phyloP scores from a whole-genome alignment of 2,888 invertebrate species.

The Omphaloscelis lunosa region DNA sequence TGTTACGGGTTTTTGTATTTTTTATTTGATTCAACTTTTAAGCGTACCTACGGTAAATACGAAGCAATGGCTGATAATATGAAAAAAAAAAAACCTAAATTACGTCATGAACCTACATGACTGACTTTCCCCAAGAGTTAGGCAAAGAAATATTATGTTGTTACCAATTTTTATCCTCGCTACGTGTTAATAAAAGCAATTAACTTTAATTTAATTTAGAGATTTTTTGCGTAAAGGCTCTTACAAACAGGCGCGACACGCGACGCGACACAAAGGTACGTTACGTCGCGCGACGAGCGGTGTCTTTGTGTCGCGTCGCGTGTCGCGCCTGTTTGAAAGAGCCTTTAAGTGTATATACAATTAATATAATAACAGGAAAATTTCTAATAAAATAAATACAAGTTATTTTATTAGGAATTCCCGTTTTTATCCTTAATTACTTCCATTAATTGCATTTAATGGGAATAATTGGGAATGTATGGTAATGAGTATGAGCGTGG shows the following conservation, averaged over 20 bases:
- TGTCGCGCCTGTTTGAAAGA: too few relatives aligned
- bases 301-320: too few relatives aligned
- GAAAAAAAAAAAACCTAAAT: neutral
- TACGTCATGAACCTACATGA: neutral
- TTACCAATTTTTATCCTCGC: neutral
- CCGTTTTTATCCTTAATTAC: conserved; percentile 26
- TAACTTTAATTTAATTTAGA: conserved; percentile 22
- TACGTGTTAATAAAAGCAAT: conserved; percentile 2
- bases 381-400: too few relatives aligned
- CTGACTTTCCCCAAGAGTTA: neutral
- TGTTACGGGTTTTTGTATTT: neutral
- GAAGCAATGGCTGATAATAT: neutral
- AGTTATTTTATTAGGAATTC: too few relatives aligned
- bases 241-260: fast-evolving
- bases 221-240: conserved; percentile 6
- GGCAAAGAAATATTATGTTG: neutral
- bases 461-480: neutral
- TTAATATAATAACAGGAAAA: too few relatives aligned
- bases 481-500: neutral
- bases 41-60: neutral
- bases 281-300: neutral
- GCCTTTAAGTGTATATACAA: conserved; percentile 18
- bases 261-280: too few relatives aligned
- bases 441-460: conserved; percentile 19
- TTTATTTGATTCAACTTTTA: neutral